Base-by-base conservation (phyloP, 2,113 vertebrate genomes). In the Atherinomorus stipes region DNA sequence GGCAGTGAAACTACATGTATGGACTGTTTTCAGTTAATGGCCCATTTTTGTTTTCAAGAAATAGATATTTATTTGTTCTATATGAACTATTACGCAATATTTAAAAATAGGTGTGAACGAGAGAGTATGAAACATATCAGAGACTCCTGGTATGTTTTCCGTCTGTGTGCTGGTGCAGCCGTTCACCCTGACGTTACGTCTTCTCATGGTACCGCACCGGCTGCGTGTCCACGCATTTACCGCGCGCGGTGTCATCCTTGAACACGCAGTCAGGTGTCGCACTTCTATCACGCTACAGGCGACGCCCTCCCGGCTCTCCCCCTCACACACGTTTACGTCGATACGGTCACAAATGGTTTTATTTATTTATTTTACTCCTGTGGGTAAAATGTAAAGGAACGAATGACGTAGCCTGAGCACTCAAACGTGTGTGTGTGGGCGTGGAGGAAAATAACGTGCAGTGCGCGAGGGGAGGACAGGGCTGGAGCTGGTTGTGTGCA, bases 191-290 rank as follows among this genome's bases (percentile, higher is more conserved):
- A 49, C 69, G 71, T 21, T 34, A 76, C 59, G 71, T 70, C 22
- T 31, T 60, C 23, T 50, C 73, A n/a, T 34, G 4, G 5, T 49
- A 74, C 54, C 67, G 54, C 75, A 78, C 71, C 15, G 60, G 47
- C 74, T 18, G 72, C 85, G 81, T 85, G 61, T 62, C 15, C 86
- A 88, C 86, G 85, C 78, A 69, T 11, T 74, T 22, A 64, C 45
- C 61, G 70, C 74, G 85, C 86, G 82, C 89, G 69, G 74, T 89
- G 91, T 92, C 91, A 91, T 92, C 86, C 90, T 87, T 89, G 90
- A 75, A 91, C 90, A 92, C 89, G 91, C 91, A 92, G 88, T 92
- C 90, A 92, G 90, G 91, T 92, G 91, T 92, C 91, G 91, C 90
- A 83, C 86, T 90, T 90, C 86, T 88, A 76, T 85, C 88, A 83